Conservation (phyloP, 2,113 vertebrate species). For the Callospermophilus lateralis region DNA sequence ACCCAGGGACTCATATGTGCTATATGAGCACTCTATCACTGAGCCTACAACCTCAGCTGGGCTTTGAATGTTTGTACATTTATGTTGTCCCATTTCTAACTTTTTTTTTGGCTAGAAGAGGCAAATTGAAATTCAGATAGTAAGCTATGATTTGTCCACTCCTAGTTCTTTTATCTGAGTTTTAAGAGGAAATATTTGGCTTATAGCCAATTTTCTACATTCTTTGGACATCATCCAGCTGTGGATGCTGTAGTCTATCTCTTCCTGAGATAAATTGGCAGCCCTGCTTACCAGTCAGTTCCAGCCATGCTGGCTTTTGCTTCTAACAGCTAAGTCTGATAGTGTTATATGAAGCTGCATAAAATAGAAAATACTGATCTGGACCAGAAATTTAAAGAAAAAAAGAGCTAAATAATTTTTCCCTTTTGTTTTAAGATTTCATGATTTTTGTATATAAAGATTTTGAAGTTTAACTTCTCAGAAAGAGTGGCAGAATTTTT, state of each 20-base stretch:
- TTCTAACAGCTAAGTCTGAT: not conserved
- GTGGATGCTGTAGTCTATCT: conserved; percentile 1
- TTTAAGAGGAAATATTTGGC: conserved; percentile 40
- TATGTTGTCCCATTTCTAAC: not conserved
- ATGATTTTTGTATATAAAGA: not conserved
- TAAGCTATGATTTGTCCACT: not conserved
- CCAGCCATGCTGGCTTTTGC: not conserved
- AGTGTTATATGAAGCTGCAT: not conserved
- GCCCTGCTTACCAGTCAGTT: not conserved
- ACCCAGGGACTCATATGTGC: no score
- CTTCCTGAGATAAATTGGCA: not conserved
- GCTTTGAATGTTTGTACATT: not conserved
- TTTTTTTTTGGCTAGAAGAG: not conserved
- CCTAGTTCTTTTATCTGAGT: not conserved
- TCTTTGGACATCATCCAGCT: conserved; percentile 38
- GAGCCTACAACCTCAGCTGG: no score
- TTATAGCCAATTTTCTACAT: not conserved
- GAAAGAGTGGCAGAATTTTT: conserved; percentile 39
- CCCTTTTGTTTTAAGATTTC: not conserved
- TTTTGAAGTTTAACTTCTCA: not conserved
- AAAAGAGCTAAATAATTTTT: not conserved
- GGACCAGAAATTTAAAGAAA: not conserved
- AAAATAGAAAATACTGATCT: not conserved
- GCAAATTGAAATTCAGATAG: conserved; percentile 1
- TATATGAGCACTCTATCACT: no score